phyloP scores from a whole-genome alignment of 2,797 vertebrate species.

The Hydrophis major region DNA sequence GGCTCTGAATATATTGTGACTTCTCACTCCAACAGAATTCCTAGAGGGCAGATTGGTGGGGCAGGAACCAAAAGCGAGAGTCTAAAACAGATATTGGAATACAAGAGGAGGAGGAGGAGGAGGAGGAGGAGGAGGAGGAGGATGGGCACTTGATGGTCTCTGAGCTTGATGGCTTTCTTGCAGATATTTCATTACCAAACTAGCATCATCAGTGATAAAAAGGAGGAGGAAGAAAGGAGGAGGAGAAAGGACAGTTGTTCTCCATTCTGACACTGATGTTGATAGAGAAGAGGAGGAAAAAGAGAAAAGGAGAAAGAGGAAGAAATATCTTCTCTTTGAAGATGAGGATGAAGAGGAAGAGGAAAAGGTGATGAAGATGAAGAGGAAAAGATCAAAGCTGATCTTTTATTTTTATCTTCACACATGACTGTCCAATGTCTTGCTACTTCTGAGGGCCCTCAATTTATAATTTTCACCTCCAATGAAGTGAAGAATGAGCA shows the following conservation, averaged over 20 bases:
- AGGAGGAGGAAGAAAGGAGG: too few relatives aligned
- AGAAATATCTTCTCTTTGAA: not conserved
- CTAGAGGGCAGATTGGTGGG: not conserved
- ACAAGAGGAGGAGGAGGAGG: not conserved
- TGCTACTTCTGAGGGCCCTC: not conserved
- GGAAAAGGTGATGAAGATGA: too few relatives aligned
- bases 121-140: fast-evolving
- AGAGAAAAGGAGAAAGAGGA: not conserved
- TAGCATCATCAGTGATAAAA: too few relatives aligned
- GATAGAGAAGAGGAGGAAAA: not conserved
- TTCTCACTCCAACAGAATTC: not conserved
- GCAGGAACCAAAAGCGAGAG: not conserved
- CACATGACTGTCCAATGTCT: not conserved
- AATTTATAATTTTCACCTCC: not conserved
- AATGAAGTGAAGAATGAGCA: not conserved
- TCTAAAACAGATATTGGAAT: not conserved
- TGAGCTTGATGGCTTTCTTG: too few relatives aligned
- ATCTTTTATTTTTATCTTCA: not conserved
- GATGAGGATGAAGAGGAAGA: not conserved
- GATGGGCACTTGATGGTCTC: too few relatives aligned
- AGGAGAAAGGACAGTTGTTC: not conserved
- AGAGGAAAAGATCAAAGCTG: not conserved
- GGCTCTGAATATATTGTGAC: not conserved
- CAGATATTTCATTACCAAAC: too few relatives aligned
- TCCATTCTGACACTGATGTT: not conserved